A percentile compares a stretch with the other conserved stretches of the same genome.
These are phyloP conservation scores for Physocephala rufipes DNA, from an alignment of 2,888 invertebrate genomes.

Conservation along the genomic window DNA sequence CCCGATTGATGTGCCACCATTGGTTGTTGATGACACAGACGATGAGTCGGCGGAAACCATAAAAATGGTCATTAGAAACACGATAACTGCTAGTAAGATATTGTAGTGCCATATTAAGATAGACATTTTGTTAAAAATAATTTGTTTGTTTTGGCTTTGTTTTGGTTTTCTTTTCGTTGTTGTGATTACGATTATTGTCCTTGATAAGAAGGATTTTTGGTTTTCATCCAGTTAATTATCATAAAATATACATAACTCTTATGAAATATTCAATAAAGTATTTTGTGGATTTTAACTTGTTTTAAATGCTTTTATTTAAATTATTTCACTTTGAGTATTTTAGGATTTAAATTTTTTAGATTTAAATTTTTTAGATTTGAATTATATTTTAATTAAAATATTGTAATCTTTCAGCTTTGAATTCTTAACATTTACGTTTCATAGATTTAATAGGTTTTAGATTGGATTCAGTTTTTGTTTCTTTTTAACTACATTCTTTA, in stretches of 20 bases:
- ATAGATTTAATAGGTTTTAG: background rate
- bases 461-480: background rate
- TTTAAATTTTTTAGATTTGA: too few relatives aligned
- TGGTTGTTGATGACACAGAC: constrained; percentile 21
- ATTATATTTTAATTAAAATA: background rate
- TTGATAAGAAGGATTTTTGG: too few relatives aligned
- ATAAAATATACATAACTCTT: too few relatives aligned
- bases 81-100: constrained; percentile 14
- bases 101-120: constrained; percentile 19
- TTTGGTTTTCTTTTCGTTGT: constrained; percentile 3
- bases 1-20: constrained; percentile 44
- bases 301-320: background rate
- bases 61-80: constrained; percentile 26
- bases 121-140: constrained; percentile 15
- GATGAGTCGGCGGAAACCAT: constrained; percentile 27
- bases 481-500: background rate
- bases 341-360: too few relatives aligned
- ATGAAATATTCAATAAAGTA: too few relatives aligned
- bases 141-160: background rate
- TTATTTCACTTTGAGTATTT: too few relatives aligned
- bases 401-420: too few relatives aligned
- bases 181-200: too few relatives aligned
- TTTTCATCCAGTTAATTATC: too few relatives aligned
- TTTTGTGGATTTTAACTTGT: background rate
- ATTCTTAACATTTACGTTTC: too few relatives aligned